Base-by-base conservation (phyloP, 2,888 invertebrate genomes). In the Mythimna lalbum region DNA sequence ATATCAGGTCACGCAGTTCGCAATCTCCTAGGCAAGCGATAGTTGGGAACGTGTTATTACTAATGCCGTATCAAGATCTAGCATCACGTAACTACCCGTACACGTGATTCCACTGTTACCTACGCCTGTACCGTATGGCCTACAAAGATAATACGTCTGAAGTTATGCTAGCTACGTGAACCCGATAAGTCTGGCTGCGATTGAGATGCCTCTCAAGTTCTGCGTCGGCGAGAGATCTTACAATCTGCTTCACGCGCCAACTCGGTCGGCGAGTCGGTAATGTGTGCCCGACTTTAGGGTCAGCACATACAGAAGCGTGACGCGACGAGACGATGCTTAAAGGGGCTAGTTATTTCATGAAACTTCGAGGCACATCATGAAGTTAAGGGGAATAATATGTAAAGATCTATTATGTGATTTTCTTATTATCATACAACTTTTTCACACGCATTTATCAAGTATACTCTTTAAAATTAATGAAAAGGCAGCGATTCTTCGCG, bases 101-200 rank as follows among this genome's bases (percentile, higher is more conserved):
- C 63, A 67, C 81, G 71, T 71, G 71, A 80, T 47, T 56, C 33
- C 36, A 47, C 57, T 39, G 39, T 36, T 60, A 63, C 64, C 73
- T 64, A 55, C 23, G 55, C 17, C 53, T 33, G 50, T 69, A 52
- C 47, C 59, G 36, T 63, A 62, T 76, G 60, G 66, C 52, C 36
- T 43, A 65, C 65, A 31, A 39, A 71, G 77, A 76, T 81, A 81
- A 81, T 64, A 59, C 43, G 62, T 64, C 71, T 56, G 27, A 76
- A 76, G 55, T 76, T 67, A 71, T 76, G 71, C 36, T 33, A 27
- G 70, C 50, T 67, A 71, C 77, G 69, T 83, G 64, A 68, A 66
- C 33, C 49, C 50, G 73, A 80, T 81, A 71, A 69, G 67, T 73
- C 27, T 50, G 23, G 21, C 43, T 55, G 59, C 36, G 36, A 80